phyloP scores from a whole-genome alignment of 1,140 invertebrate genomes.

The Leptinotarsa undecemlineata region DNA sequence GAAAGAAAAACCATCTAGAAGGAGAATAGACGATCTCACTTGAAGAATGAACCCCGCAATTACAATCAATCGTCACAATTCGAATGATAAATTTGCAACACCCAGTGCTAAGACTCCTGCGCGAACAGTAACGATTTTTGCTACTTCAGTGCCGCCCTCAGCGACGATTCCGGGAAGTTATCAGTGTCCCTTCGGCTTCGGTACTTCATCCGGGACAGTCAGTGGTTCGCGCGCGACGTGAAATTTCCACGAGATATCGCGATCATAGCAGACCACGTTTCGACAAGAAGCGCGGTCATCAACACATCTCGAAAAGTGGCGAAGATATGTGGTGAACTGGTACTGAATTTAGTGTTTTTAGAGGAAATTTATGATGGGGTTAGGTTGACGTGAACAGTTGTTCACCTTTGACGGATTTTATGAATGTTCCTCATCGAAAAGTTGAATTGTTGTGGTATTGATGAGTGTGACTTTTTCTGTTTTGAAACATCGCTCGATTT shows the following conservation, averaged over 20 bases:
- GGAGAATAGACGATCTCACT: not conserved
- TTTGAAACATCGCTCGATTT: too few species aligned
- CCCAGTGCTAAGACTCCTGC: constrained; percentile 45
- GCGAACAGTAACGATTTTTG: constrained; percentile 51
- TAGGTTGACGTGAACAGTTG: too few species aligned
- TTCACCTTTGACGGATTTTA: too few species aligned
- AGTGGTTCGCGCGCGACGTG: constrained; percentile 40
- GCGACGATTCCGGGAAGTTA: constrained; percentile 31
- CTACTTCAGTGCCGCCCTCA: constrained; percentile 32
- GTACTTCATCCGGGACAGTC: constrained; percentile 43
- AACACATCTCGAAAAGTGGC: not conserved
- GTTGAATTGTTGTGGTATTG: too few species aligned
- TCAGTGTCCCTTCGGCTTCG: constrained; percentile 47
- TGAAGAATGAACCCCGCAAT: constrained; percentile 19
- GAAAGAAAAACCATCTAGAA: not conserved
- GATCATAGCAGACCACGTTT: not conserved
- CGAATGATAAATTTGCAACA: constrained; percentile 43
- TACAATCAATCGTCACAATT: constrained; percentile 33
- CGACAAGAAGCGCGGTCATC: not conserved
- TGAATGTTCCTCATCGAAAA: too few species aligned
- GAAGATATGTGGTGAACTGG: too few species aligned
- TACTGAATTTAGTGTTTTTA: too few species aligned
- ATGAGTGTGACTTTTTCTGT: too few species aligned
- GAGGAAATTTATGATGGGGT: too few species aligned
- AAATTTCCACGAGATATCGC: constrained; percentile 27